phyloP scores from a whole-genome alignment of 1,140 invertebrate genomes.

The Archivesica marissinica region DNA sequence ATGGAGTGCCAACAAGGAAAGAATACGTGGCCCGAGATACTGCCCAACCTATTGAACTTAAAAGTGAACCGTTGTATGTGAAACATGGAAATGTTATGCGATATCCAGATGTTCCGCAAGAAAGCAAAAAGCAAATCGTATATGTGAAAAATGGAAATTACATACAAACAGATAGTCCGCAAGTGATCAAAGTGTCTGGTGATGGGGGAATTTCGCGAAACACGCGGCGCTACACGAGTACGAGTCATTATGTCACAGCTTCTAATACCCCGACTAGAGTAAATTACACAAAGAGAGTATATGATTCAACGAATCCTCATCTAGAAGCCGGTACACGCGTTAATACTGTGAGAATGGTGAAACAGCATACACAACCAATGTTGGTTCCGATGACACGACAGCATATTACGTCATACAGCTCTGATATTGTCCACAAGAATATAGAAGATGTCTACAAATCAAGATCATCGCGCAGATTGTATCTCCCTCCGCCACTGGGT shows the following conservation, averaged over 20 bases:
- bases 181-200: not conserved
- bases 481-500: not conserved
- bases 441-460: conserved; percentile 49
- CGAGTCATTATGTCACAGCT: not conserved
- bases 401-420: not conserved
- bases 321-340: not conserved
- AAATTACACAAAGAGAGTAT: conserved; percentile 34
- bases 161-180: too few relatives aligned
- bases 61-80: not conserved
- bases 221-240: not conserved
- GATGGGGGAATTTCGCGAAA: not conserved
- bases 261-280: not conserved
- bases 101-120: not conserved
- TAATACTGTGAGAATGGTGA: not conserved
- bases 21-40: not conserved
- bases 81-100: not conserved
- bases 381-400: not conserved
- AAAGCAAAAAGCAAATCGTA: too few relatives aligned
- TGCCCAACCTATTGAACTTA: not conserved
- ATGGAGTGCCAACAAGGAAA: not conserved
- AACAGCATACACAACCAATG: not conserved
- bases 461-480: not conserved
- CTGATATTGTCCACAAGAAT: conserved; percentile 39
- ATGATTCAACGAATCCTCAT: conserved; percentile 15
- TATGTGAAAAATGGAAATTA: too few relatives aligned